phyloP scores from a whole-genome alignment of 2,113 vertebrate species.

The Gracilinanus agilis region DNA sequence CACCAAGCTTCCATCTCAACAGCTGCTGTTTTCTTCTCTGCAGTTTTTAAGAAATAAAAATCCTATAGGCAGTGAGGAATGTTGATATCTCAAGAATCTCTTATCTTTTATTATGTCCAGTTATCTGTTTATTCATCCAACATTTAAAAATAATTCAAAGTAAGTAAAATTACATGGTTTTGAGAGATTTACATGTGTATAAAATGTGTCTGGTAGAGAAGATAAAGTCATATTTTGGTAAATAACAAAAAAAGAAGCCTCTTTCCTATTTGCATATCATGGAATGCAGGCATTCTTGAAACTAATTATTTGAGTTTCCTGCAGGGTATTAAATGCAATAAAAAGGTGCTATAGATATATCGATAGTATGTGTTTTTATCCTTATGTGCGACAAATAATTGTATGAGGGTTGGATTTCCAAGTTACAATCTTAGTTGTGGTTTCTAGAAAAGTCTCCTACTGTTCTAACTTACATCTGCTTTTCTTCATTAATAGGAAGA shows the following conservation, averaged over 20 bases:
- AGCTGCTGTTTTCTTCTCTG: neutral
- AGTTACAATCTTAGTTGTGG: slow-evolving; percentile 17
- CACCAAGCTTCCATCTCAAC: neutral
- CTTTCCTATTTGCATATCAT: neutral
- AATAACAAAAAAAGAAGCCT: neutral
- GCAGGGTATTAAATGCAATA: slow-evolving; percentile 30
- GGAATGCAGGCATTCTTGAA: neutral
- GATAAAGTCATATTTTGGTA: neutral
- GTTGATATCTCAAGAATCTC: neutral
- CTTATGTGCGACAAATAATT: slow-evolving; percentile 29
- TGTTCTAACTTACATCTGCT: neutral
- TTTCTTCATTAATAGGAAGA: slow-evolving; percentile 12
- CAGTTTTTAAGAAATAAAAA: slow-evolving; percentile 10
- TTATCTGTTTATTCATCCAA: neutral
- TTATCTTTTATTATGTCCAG: neutral
- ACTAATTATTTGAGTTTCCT: slow-evolving; percentile 1
- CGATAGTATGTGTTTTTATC: slow-evolving; percentile 9
- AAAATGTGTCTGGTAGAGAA: neutral
- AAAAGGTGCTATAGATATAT: slow-evolving; percentile 18
- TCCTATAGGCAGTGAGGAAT: neutral
- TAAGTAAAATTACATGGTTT: neutral
- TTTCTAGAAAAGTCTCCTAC: slow-evolving; percentile 13
- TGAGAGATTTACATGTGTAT: neutral
- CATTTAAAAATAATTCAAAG: neutral
- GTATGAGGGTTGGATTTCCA: neutral